phyloP scores from a whole-genome alignment of 2,888 invertebrate genomes.

The Ptychoptera albimana region DNA sequence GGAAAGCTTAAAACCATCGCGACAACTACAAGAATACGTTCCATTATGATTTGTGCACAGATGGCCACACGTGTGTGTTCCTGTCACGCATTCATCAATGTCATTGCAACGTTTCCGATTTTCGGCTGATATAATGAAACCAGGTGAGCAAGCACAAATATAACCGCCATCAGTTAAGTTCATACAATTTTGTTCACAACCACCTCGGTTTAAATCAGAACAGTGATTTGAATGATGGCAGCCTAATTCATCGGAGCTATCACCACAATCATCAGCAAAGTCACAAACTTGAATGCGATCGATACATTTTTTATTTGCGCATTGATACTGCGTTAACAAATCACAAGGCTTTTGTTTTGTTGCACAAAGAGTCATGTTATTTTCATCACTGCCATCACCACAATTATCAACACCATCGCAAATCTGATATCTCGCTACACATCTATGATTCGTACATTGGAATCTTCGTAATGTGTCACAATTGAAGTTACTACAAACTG shows the following conservation, averaged over 20 bases:
- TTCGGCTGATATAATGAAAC: conserved; percentile 63
- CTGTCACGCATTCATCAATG: conserved; percentile 74
- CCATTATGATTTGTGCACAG: conserved; percentile 86
- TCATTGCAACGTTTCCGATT: conserved; percentile 78
- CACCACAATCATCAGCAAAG: conserved; percentile 79
- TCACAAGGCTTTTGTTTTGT: conserved; percentile 62
- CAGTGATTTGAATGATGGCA: conserved; percentile 59
- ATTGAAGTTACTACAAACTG: conserved; percentile 68
- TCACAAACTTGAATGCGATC: conserved; percentile 68
- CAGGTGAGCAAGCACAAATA: conserved; percentile 78
- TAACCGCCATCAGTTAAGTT: conserved; percentile 71
- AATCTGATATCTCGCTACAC: conserved; percentile 68
- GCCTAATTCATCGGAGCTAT: conserved; percentile 77
- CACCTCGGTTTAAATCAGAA: conserved; percentile 45
- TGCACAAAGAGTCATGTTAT: conserved; percentile 80
- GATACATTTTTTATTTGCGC: conserved; percentile 76
- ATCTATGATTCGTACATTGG: conserved; percentile 81
- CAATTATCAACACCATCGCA: conserved; percentile 90
- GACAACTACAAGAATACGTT: conserved; percentile 72
- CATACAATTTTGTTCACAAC: conserved; percentile 84
- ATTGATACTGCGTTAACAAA: conserved; percentile 64
- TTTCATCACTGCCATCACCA: conserved; percentile 89
- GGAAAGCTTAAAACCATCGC: conserved; percentile 60
- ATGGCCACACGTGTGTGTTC: conserved; percentile 83
- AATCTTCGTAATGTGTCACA: conserved; percentile 71